These are phyloP conservation scores for Sinelater perroti DNA, from an alignment of 2,888 invertebrate genomes.

Conservation along the genomic window DNA sequence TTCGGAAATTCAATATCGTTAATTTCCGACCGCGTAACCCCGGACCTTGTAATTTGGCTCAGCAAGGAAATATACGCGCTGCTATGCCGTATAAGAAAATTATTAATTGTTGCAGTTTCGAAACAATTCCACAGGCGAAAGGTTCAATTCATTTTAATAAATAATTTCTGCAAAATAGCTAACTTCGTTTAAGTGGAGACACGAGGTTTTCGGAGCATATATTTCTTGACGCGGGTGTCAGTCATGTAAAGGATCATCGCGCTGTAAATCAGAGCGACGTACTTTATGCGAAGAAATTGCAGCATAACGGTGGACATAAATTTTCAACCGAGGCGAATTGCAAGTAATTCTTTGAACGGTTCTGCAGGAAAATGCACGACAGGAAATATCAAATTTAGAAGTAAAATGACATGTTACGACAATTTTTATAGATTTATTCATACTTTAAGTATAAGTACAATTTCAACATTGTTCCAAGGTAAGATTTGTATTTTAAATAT, in stretches of 20 bases:
- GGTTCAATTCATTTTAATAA: no score
- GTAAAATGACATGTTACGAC: no score
- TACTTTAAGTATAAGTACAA: no score
- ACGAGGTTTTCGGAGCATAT: not conserved
- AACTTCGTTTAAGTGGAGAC: not conserved
- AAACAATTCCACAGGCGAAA: not conserved
- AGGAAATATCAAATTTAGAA: no score
- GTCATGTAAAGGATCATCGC: not conserved
- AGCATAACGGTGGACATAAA: not conserved
- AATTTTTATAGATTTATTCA: no score
- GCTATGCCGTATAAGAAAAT: not conserved
- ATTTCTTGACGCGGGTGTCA: not conserved
- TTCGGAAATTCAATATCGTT: constrained; percentile 6
- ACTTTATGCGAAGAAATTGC: not conserved
- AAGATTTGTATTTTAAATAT: no score
- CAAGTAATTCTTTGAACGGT: no score
- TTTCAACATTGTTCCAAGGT: no score
- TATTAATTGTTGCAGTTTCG: constrained; percentile 10
- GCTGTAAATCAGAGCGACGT: not conserved
- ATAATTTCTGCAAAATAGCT: not conserved
- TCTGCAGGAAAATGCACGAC: no score
- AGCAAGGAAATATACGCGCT: constrained; percentile 1
- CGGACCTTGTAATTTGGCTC: constrained; percentile 4
- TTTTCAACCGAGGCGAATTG: not conserved
- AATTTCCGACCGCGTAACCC: not conserved